phyloP scores from a whole-genome alignment of 2,888 invertebrate species.

The Sphecodes monilicornis region DNA sequence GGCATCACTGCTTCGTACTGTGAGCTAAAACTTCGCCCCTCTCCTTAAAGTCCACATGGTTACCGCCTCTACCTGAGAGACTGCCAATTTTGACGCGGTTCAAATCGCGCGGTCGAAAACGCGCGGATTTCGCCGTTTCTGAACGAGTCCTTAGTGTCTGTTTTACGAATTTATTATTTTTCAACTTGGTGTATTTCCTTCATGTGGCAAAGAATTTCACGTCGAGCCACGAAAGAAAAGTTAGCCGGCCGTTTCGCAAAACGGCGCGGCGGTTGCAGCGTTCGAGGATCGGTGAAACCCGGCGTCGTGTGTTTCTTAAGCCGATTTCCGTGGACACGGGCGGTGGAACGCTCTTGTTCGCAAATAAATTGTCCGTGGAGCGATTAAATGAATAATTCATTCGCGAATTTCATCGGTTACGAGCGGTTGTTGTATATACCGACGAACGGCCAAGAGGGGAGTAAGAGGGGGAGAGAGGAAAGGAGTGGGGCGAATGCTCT shows the following conservation, averaged over 20 bases:
- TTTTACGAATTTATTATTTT: too few relatives aligned
- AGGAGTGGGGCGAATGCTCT: not conserved
- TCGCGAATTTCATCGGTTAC: conserved; percentile 57
- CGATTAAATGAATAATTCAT: conserved; percentile 62
- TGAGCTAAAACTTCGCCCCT: too few relatives aligned
- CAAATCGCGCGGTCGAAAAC: too few relatives aligned
- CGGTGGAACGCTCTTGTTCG: conserved; percentile 29
- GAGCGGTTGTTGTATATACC: conserved; percentile 36
- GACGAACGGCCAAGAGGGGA: not conserved
- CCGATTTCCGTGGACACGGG: conserved; percentile 32
- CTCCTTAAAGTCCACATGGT: too few relatives aligned
- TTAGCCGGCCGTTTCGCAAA: not conserved
- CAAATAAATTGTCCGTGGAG: conserved; percentile 58
- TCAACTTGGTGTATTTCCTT: too few relatives aligned
- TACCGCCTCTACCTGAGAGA: too few relatives aligned
- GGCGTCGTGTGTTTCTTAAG: conserved; percentile 28
- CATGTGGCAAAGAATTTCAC: not conserved
- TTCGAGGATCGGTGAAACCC: conserved; percentile 32
- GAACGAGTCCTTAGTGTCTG: too few relatives aligned
- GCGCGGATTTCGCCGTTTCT: too few relatives aligned
- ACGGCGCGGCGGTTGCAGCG: conserved; percentile 26
- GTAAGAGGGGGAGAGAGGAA: not conserved
- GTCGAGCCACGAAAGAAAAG: not conserved
- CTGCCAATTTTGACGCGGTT: too few relatives aligned
- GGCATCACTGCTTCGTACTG: too few relatives aligned